A percentile compares a stretch with the other conserved stretches of the same genome.
Conservation (phyloP, 1,140 invertebrate species). For the Euschistus heros region DNA sequence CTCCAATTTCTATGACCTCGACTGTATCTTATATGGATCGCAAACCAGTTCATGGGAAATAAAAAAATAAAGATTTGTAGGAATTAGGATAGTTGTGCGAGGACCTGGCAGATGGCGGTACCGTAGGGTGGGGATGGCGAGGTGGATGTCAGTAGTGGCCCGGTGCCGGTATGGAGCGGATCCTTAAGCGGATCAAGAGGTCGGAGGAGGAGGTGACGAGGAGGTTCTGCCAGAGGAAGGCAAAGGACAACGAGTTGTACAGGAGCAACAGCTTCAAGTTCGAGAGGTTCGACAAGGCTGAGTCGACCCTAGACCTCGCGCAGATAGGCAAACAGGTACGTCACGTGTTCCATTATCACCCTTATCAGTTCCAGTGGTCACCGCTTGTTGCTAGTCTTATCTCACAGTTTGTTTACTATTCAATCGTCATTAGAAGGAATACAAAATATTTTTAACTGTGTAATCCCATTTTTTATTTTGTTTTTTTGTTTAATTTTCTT, state of each 20-base stretch:
- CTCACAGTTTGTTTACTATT: no score
- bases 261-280: conserved; percentile 76
- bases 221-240: conserved; percentile 32
- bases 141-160: background rate
- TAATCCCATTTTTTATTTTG: no score
- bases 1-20: no score
- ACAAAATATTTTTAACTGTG: no score
- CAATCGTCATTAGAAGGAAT: no score
- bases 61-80: background rate
- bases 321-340: conserved; percentile 23
- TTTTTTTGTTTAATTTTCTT: no score
- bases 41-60: no score
- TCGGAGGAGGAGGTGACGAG: conserved; percentile 14
- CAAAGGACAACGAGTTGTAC: conserved; percentile 64
- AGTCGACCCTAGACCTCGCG: conserved; percentile 39
- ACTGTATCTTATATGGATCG: no score
- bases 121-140: background rate
- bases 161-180: conserved; percentile 6
- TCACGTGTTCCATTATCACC: background rate
- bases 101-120: background rate
- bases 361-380: background rate
- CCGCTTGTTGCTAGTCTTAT: background rate
- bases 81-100: background rate
- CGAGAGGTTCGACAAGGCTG: conserved; percentile 60
- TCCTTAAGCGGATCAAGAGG: conserved; percentile 11